Evolutionary conservation across 1,140 invertebrate species (phyloP), one percentile per base, ranked within the genome.

Genomic region (Drosophila sp.): DNA sequence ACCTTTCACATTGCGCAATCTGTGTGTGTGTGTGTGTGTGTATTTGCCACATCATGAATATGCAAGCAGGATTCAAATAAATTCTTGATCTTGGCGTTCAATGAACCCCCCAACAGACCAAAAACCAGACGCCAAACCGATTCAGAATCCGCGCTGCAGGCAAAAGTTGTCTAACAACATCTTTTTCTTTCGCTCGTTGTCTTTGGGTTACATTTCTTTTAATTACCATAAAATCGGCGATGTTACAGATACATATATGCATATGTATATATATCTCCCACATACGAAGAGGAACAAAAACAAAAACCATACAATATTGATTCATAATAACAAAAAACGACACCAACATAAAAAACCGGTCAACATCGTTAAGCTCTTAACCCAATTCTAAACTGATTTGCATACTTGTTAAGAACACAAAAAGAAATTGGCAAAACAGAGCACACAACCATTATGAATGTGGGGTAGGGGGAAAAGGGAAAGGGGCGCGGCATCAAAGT

Each of bases 351-450:
- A 47, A 66, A 66, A 79, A 86, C 68, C 66, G 75, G 68, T 70
- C 66, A 65, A 66, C 35, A 75, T 60, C 73, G 57, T 55, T 64
- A 80, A 66, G 69, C 68, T 71, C 66, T 82, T 82, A 86, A 79
- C 76, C 82, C 17, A 81, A 81, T 86, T 86, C 69, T 66, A 60
- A 72, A 57, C 17, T 1, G 41, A 76, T 86, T 86, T 81, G 75
- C 71, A 76, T 86, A 79, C 68, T 72, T 44, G 57, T 29, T 25
- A 17, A 67, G 65, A 62, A 61, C 29, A 23, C 56, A 58, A 33
- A 50, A 57, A 66, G n/a, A 72, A 54, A 29, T 58, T 63, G 29
- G 44, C 61, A 33, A 69, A 75, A 50, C 60, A 60, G 73, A 76
- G 50, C 66, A 69, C 5, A 50, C 23, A 50, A 50, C 8, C 44